phyloP scores from a whole-genome alignment of 2,113 vertebrate species.

The Butastur rufipennis region DNA sequence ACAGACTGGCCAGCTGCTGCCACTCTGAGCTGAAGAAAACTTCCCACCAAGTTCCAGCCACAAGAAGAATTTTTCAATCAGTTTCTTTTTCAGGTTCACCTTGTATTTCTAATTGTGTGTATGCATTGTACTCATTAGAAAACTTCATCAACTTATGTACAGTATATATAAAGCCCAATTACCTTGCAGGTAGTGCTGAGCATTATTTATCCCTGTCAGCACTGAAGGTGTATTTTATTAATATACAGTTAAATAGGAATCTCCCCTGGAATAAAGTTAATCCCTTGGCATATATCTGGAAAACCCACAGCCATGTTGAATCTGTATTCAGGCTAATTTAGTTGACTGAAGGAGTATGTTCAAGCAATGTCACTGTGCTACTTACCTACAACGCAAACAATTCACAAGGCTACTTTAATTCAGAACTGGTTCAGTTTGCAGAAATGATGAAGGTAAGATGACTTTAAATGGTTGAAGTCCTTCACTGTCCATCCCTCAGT shows the following conservation, averaged over 20 bases:
- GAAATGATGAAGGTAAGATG: neutral
- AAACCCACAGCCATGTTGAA: neutral
- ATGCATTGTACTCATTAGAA: neutral
- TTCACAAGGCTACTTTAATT: neutral
- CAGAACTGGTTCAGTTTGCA: neutral
- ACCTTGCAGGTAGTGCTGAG: neutral
- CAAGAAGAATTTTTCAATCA: neutral
- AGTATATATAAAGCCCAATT: neutral
- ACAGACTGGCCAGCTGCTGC: neutral
- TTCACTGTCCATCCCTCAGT: neutral
- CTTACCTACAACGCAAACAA: neutral
- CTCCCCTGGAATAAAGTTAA: neutral
- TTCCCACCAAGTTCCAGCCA: neutral
- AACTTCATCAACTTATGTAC: neutral
- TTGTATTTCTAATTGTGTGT: neutral
- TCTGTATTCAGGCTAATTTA: neutral
- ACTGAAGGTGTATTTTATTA: neutral
- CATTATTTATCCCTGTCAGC: neutral
- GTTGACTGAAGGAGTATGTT: neutral
- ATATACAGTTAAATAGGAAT: neutral
- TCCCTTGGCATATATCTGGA: neutral
- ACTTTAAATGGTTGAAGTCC: neutral
- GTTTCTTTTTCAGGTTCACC: neutral
- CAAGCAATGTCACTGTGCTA: neutral
- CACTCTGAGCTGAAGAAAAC: neutral